Percentiles rank a stretch among this genome's conserved stretches.
These are phyloP conservation scores for Syrphus vitripennis DNA, from an alignment of 2,888 invertebrate species.

Conservation along the genomic window DNA sequence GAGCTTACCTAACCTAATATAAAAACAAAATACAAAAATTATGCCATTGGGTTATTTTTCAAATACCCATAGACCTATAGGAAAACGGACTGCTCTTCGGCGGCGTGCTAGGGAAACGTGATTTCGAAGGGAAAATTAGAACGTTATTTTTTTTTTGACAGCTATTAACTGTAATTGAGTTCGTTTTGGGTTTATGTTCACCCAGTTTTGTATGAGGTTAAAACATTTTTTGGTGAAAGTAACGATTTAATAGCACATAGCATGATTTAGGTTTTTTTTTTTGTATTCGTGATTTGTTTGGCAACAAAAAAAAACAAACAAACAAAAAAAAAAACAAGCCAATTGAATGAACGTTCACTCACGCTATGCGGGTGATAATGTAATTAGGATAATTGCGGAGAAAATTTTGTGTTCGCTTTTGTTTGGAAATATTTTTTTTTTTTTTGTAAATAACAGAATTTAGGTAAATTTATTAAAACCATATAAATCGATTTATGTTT, in stretches of 20 bases:
- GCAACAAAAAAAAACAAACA: background rate
- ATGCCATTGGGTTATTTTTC: background rate
- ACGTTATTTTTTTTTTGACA: conserved; percentile 8
- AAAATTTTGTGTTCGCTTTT: background rate
- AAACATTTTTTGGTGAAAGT: conserved; percentile 13
- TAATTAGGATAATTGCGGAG: conserved; percentile 44
- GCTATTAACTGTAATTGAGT: conserved; percentile 50
- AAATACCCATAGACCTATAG: background rate
- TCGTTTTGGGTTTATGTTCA: conserved; percentile 25
- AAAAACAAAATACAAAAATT: background rate
- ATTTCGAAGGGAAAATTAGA: conserved; percentile 9
- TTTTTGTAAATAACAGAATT: background rate
- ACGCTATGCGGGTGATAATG: conserved; percentile 42
- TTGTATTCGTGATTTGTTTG: conserved; percentile 2
- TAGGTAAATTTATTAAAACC: background rate
- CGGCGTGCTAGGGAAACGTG: background rate
- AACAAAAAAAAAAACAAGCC: background rate
- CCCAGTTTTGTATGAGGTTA: background rate
- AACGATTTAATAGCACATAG: conserved; percentile 34
- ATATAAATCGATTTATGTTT: background rate
- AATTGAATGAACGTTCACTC: conserved; percentile 15
- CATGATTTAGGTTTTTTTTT: conserved; percentile 5
- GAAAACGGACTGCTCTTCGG: background rate
- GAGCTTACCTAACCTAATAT: too few species aligned
- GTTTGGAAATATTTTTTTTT: background rate